Percentiles rank a stretch among this genome's conserved stretches.
Conservation (phyloP, 2,113 vertebrate species). For the Laterallus jamaicensis region DNA sequence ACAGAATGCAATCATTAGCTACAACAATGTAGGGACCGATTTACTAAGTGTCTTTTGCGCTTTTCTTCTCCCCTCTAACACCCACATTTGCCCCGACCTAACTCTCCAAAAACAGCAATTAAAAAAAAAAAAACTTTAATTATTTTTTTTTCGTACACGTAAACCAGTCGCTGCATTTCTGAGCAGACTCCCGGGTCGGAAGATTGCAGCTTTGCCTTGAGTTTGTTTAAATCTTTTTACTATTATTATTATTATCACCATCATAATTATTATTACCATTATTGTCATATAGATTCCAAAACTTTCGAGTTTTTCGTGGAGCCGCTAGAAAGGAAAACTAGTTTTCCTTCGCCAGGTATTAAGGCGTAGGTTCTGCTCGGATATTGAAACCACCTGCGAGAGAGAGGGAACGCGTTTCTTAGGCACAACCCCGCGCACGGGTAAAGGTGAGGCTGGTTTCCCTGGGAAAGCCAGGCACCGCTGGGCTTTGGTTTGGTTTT, state of each 20-base stretch:
- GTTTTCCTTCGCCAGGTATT: not conserved
- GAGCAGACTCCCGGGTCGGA: not conserved
- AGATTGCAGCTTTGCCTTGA: not conserved
- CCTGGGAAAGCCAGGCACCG: not conserved
- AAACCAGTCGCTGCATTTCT: not conserved
- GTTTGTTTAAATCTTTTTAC: not conserved
- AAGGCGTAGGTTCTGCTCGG: not conserved
- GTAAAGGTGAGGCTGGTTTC: not conserved
- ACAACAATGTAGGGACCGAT: not conserved
- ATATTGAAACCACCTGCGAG: conserved; percentile 5
- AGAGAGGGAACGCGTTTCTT: accelerated
- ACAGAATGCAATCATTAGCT: not conserved
- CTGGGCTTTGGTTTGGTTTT: not conserved
- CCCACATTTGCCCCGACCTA: not conserved
- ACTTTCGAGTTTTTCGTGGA: not conserved
- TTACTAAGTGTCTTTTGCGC: not conserved
- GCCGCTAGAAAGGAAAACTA: not conserved
- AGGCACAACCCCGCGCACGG: not conserved
- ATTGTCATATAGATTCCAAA: not conserved
- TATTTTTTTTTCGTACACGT: not conserved
- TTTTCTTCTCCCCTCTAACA: not conserved
- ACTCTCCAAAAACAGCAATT: not conserved
- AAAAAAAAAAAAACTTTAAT: not conserved
- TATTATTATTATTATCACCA: not conserved
- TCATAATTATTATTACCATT: too few species aligned